Evolutionary conservation across 2,113 vertebrate species (phyloP).

Genomic region (Scytalopus superciliaris): DNA sequence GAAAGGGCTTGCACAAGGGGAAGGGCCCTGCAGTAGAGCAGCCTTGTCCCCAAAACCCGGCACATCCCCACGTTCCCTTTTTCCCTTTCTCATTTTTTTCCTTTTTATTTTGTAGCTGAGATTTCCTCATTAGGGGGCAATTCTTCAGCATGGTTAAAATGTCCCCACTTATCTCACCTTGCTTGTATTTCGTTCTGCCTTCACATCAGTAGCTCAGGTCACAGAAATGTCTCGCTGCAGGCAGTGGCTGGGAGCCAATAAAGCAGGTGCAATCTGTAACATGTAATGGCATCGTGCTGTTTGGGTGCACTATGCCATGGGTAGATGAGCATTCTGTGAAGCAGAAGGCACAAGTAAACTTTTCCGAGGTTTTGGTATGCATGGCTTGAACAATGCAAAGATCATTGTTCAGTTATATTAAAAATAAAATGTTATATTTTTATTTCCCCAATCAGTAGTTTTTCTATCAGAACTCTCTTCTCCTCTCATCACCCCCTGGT

Average conservation of each 20-base stretch:
- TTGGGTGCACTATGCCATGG: background rate
- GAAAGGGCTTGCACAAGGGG: background rate
- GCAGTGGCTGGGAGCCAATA: background rate
- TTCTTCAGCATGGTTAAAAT: background rate
- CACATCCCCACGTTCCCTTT: background rate
- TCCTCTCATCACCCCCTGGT: accelerated
- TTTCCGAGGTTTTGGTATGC: background rate
- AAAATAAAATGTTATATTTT: background rate
- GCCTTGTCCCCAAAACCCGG: background rate
- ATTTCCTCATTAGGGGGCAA: background rate
- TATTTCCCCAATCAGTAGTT: background rate
- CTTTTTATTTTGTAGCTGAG: accelerated
- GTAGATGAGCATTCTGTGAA: background rate
- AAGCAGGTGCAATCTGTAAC: background rate
- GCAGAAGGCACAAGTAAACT: background rate
- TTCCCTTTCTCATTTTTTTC: background rate
- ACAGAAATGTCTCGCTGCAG: background rate
- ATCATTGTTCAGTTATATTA: background rate
- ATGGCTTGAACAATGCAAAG: background rate
- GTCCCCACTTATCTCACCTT: background rate
- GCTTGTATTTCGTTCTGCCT: background rate
- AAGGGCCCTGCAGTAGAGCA: background rate
- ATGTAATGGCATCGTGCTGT: background rate
- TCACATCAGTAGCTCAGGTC: background rate
- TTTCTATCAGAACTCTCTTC: background rate